Conservation (phyloP, 2,888 invertebrate species). For the Eristalinus aeneus region DNA sequence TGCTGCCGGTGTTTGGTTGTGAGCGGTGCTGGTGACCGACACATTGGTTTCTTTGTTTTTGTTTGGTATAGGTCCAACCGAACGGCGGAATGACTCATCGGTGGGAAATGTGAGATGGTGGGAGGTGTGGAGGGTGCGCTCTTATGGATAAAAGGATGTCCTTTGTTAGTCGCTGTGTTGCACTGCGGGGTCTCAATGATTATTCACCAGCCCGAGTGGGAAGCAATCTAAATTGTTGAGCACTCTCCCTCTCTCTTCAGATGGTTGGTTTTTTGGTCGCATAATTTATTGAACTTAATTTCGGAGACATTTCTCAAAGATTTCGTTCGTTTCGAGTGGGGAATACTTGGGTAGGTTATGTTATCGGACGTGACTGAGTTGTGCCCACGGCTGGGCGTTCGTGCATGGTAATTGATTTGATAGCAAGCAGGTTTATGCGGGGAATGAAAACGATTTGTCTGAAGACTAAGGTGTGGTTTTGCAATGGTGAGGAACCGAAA, state of each 20-base stretch:
- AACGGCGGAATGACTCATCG: slow-evolving; percentile 9
- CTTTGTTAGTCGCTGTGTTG: slow-evolving; percentile 40
- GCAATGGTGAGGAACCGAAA: no score
- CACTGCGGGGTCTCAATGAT: not conserved
- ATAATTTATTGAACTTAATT: not conserved
- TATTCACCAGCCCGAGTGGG: not conserved
- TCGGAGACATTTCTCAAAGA: not conserved
- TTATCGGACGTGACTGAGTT: not conserved
- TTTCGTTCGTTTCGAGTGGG: not conserved
- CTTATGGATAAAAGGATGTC: slow-evolving; percentile 37
- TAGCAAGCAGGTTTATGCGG: not conserved
- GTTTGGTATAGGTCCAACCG: slow-evolving; percentile 43
- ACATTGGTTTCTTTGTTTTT: slow-evolving; percentile 50
- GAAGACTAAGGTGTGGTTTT: no score
- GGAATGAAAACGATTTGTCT: not conserved
- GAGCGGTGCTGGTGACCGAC: not conserved
- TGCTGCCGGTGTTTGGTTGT: not conserved
- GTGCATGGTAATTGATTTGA: not conserved
- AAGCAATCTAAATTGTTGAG: not conserved
- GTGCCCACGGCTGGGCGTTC: not conserved
- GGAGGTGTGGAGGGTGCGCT: not conserved
- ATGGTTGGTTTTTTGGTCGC: not conserved
- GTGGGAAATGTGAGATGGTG: slow-evolving; percentile 5
- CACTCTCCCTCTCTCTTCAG: not conserved
- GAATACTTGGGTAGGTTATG: not conserved